Evolutionary conservation across 2,797 vertebrate species (phyloP).

Genomic region (Rhinatrema bivittatum): DNA sequence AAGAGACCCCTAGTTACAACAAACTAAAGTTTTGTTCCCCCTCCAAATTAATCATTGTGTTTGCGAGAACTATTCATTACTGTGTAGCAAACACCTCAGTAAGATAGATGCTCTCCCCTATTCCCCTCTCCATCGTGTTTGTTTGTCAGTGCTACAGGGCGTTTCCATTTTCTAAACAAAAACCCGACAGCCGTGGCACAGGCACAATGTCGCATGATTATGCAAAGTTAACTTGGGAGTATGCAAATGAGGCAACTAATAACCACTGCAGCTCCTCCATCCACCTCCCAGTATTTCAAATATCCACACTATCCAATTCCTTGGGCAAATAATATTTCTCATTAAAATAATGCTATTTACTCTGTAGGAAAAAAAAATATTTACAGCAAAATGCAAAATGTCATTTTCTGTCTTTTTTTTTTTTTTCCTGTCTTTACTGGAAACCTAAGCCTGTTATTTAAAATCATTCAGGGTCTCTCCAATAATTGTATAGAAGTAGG

Average conservation of each 20-base stretch:
- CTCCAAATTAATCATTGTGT: no score
- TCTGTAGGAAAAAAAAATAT: slow-evolving; percentile 56
- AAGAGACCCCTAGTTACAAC: no score
- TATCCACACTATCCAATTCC: slow-evolving; percentile 15
- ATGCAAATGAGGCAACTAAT: slow-evolving; percentile 30
- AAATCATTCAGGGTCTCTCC: slow-evolving; percentile 78
- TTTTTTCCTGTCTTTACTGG: slow-evolving; percentile 67
- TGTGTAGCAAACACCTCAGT: no score
- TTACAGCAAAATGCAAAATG: slow-evolving; percentile 71
- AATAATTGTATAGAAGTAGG: slow-evolving; percentile 87
- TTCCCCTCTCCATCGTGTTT: no score
- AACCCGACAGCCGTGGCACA: slow-evolving; percentile 18
- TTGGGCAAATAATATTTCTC: slow-evolving; percentile 36
- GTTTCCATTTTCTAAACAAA: slow-evolving; percentile 14
- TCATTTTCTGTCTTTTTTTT: slow-evolving; percentile 64
- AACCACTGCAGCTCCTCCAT: slow-evolving; percentile 7
- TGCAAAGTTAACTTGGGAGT: slow-evolving; percentile 39
- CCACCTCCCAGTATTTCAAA: slow-evolving; percentile 21
- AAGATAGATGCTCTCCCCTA: no score
- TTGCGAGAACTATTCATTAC: no score
- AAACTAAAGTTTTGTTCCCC: no score
- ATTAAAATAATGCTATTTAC: slow-evolving; percentile 38
- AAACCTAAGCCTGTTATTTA: slow-evolving; percentile 71
- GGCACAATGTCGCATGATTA: slow-evolving; percentile 14
- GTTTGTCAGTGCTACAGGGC: no score